Conservation (phyloP, 1,140 invertebrate genomes). For the Macrosteles quadrilineatus region DNA sequence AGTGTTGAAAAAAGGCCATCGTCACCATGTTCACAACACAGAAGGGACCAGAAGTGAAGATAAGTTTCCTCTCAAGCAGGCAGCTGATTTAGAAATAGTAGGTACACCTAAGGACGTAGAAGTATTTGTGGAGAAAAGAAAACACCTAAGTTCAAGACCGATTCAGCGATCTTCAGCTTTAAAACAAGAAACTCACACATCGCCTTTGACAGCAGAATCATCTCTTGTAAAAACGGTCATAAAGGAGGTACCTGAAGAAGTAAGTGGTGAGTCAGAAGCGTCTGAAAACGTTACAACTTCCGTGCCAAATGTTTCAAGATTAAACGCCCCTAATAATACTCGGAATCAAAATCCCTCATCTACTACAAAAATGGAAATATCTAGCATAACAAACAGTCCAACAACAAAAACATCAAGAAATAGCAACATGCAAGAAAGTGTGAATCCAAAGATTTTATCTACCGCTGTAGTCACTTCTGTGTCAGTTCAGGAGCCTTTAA, state of each 20-base stretch:
- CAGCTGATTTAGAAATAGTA: background rate
- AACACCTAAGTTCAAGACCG: background rate
- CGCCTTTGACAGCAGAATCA: conserved; percentile 8
- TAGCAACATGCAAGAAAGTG: background rate
- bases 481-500: conserved; percentile 37
- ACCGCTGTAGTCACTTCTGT: conserved; percentile 42
- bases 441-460: conserved; percentile 38
- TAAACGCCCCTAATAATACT: background rate
- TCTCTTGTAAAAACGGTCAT: conserved; percentile 2
- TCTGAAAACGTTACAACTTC: background rate
- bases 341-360: background rate
- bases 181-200: background rate
- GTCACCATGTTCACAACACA: conserved; percentile 5
- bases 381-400: background rate
- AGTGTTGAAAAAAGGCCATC: background rate
- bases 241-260: background rate
- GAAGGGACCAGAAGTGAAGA: background rate
- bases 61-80: background rate
- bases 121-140: background rate
- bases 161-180: background rate
- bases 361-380: background rate
- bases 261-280: background rate
- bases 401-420: background rate
- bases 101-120: background rate
- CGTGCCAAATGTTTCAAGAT: background rate